Evolutionary conservation across 2,113 vertebrate genomes (phyloP).

Genomic region (Mesitornis unicolor): DNA sequence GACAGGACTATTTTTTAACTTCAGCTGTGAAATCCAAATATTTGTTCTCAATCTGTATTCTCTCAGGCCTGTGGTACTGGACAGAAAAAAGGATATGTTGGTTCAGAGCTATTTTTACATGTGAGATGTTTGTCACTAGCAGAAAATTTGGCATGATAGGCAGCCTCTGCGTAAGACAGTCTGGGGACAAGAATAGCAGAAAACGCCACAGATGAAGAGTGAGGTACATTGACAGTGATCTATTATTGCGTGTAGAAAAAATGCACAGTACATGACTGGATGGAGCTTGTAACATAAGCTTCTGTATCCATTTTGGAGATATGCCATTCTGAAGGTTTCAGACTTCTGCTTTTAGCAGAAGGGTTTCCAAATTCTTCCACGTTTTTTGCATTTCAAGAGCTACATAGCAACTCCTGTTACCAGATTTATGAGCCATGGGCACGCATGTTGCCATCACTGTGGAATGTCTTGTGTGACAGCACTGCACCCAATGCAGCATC

Average conservation of each 20-base stretch:
- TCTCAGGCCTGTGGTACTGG: background rate
- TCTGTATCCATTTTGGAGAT: background rate
- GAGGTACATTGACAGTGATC: background rate
- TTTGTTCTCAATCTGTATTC: background rate
- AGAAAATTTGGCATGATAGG: background rate
- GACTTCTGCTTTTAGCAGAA: background rate
- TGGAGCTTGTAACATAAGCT: background rate
- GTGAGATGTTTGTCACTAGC: background rate
- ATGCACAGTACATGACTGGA: background rate
- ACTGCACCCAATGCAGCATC: fast-evolving
- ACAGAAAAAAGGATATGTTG: background rate
- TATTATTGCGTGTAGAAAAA: background rate
- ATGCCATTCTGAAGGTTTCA: background rate
- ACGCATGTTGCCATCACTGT: fast-evolving
- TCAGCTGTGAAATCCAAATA: background rate
- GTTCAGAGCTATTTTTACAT: slow-evolving; percentile 34
- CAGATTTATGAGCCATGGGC: background rate
- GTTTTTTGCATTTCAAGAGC: background rate
- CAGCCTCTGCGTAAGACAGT: background rate
- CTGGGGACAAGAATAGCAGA: slow-evolving; percentile 28
- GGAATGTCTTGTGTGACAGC: fast-evolving
- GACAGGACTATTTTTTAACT: background rate
- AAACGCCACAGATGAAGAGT: background rate
- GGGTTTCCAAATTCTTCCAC: background rate
- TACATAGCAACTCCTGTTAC: background rate